Percentiles rank a stretch among this genome's conserved stretches.
Conservation (phyloP, 2,888 invertebrate species). For the Orgyia antiqua region DNA sequence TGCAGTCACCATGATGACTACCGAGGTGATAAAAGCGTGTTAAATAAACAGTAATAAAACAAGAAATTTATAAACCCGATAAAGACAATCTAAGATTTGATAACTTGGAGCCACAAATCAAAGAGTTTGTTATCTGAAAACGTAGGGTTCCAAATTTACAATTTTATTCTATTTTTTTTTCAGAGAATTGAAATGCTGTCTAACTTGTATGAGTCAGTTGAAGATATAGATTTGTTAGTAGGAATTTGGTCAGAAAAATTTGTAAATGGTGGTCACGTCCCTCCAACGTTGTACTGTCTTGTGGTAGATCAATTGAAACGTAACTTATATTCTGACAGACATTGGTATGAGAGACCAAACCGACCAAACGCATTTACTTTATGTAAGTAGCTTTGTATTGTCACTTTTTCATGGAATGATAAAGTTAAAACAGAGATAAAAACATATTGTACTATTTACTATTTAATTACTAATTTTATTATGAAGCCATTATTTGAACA, state of each 20-base stretch:
- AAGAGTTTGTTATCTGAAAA: neutral
- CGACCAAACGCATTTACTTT: conserved; percentile 43
- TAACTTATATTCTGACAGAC: conserved; percentile 87
- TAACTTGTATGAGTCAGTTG: conserved; percentile 73
- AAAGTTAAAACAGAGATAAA: too few relatives aligned
- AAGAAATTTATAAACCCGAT: too few relatives aligned
- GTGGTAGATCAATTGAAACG: conserved; percentile 91
- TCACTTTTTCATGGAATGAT: too few relatives aligned
- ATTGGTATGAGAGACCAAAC: conserved; percentile 80
- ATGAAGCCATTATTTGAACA: too few relatives aligned
- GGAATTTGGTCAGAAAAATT: conserved; percentile 91
- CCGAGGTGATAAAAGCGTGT: too few relatives aligned
- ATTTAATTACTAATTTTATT: too few relatives aligned
- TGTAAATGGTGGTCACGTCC: conserved; percentile 87
- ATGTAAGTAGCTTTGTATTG: too few relatives aligned
- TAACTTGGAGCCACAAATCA: too few relatives aligned
- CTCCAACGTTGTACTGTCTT: conserved; percentile 92
- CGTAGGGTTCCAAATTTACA: neutral
- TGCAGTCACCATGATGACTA: too few relatives aligned
- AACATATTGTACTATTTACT: too few relatives aligned
- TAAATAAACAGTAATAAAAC: too few relatives aligned
- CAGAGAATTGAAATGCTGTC: conserved; percentile 45
- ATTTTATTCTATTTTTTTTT: conserved; percentile 6
- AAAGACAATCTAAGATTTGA: too few relatives aligned
- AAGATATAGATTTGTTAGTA: conserved; percentile 93